Conservation (phyloP, 2,888 invertebrate genomes). For the Lithophane socia region DNA sequence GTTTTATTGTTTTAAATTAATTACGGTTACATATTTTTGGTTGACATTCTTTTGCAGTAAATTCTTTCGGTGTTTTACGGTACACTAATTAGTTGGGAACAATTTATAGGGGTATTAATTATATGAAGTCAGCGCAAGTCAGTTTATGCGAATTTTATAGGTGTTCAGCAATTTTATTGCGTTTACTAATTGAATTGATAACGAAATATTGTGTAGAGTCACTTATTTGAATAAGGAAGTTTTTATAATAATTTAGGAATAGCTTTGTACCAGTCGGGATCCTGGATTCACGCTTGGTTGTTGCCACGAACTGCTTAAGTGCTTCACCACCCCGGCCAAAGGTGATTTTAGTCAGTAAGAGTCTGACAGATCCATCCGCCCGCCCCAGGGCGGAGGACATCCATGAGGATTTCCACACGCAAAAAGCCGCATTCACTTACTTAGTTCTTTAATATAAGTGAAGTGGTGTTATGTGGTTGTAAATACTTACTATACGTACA, state of each 20-base stretch:
- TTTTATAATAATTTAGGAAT: not conserved
- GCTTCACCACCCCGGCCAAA: not conserved
- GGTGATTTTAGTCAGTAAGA: not conserved
- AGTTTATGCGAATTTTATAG: constrained; percentile 56
- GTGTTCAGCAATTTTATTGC: constrained; percentile 37
- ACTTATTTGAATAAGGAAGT: not conserved
- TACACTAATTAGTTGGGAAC: constrained; percentile 36
- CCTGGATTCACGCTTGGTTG: too few species aligned
- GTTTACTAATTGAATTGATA: not conserved
- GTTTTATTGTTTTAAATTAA: constrained; percentile 18
- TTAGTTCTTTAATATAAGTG: not conserved
- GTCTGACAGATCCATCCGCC: too few species aligned
- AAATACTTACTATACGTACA: not conserved
- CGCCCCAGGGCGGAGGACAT: not conserved
- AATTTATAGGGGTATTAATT: constrained; percentile 47
- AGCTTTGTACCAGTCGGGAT: too few species aligned
- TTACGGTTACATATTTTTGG: constrained; percentile 26
- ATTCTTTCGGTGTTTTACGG: constrained; percentile 34
- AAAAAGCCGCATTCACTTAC: not conserved
- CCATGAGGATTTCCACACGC: not conserved
- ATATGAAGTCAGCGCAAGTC: constrained; percentile 5
- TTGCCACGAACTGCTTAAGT: not conserved
- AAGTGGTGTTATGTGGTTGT: not conserved
- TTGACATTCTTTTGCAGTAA: constrained; percentile 20
- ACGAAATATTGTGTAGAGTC: not conserved